Evolutionary conservation across 1,140 invertebrate species (phyloP), one percentile per base, ranked within the genome.

Genomic region (Zaprionus inermis): DNA sequence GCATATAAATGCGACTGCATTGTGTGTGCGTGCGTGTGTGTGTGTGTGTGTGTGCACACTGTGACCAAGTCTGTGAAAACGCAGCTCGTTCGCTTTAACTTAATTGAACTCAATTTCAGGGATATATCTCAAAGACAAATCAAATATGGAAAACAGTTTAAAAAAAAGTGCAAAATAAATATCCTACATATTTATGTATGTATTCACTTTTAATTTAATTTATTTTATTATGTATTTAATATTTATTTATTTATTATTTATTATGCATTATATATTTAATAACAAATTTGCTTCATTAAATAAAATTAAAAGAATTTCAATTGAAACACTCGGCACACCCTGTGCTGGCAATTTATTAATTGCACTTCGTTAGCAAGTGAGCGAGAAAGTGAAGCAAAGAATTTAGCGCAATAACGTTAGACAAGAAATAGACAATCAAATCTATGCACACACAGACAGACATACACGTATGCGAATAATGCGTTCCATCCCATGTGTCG

Each of bases 1-100:
- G 64, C 65, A 59, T 59, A 28, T 28, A 4, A 3, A 18, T 46
- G 44, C 20, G 44, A 49, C 18, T 49, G 44, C 44, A 49, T 9
- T 16, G n/a, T 5, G 14, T 16, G n/a, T 41, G 38, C 1, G 16
- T 22, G 10, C 16, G 18, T 52, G 49, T 12, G 10, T 44, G 32
- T 67, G 28, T 28, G 20, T 49, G 28, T 41, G 55, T 36, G 44
- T 20, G 9, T 7, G 59, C 46, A 76, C 68, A 76, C 7, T 74
- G 58, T 49, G 20, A 14, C 38, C 22, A 56, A 38, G 51, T 36
- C 51, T 60, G 22, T 57, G 28, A 58, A 72, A 67, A 41, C 54
- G n/a, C 34, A 12, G 22, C n/a, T 14, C 24, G 10, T 60, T 30
- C 44, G 16, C 30, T 22, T 20, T 22, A 54, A 30, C 51, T 20